phyloP scores from a whole-genome alignment of 2,888 invertebrate genomes.

The Euclidia mi region DNA sequence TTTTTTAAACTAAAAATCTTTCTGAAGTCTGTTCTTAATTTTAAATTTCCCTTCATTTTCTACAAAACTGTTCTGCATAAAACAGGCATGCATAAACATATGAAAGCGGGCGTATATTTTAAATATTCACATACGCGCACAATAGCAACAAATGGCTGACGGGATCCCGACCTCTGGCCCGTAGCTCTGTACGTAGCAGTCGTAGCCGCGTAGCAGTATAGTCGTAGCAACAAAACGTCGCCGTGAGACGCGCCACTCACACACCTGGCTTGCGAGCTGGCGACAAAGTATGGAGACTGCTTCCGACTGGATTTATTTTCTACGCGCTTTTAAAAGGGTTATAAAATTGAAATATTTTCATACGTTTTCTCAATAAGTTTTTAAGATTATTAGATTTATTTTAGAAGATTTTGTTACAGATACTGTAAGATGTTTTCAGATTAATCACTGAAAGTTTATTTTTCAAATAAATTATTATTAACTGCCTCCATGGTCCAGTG shows the following conservation, averaged over 20 bases:
- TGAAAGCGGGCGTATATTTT: constrained; percentile 24
- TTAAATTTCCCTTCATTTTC: not conserved
- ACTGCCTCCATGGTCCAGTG: too few relatives aligned
- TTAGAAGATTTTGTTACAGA: too few relatives aligned
- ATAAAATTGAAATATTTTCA: too few relatives aligned
- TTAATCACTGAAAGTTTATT: too few relatives aligned
- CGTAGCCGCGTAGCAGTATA: constrained; percentile 25
- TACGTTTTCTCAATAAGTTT: too few relatives aligned
- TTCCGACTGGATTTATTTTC: constrained; percentile 3
- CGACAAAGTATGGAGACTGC: constrained; percentile 14
- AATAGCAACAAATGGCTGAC: constrained; percentile 52
- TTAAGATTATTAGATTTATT: too few relatives aligned
- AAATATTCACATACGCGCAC: constrained; percentile 41
- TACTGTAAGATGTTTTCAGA: too few relatives aligned
- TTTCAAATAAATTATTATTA: too few relatives aligned
- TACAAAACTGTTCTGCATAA: not conserved
- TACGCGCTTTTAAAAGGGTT: too few relatives aligned
- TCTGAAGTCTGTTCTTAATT: too few relatives aligned
- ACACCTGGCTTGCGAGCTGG: constrained; percentile 45
- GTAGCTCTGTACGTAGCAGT: constrained; percentile 17
- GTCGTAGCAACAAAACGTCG: constrained; percentile 51
- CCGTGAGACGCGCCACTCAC: constrained; percentile 49
- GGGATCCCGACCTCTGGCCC: constrained; percentile 45
- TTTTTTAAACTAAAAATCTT: too few relatives aligned
- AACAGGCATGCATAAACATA: constrained; percentile 8